Evolutionary conservation across 2,797 vertebrate genomes (phyloP), one percentile per base, ranked within the genome.

Genomic region (Valencia hispanica): DNA sequence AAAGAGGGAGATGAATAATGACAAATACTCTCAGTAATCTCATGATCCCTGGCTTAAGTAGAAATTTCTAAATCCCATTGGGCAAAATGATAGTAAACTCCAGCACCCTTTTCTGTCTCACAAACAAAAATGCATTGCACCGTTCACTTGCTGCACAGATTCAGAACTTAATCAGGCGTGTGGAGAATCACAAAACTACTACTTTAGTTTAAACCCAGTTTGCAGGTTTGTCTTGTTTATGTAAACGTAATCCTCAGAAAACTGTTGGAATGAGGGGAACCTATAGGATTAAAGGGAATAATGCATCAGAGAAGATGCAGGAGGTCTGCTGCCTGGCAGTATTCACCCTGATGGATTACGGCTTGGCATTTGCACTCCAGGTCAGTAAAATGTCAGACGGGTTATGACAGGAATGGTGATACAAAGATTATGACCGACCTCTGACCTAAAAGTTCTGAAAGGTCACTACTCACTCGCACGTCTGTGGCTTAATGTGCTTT

Each of bases 321-420:
- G 22, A 36, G 70, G 84, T 75, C 70, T 0, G 34, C 14, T 48
- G 84, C 77, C 81, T 79, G 81, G 86, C 81, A 78, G 50, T 17
- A 7, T 78, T 86, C 85, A 57, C 72, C 80, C 79, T 75, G 63
- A 78, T 86, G 90, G 92, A 94, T 94, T 91, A 93, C 77, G 74
- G 85, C 88, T 84, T 95, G 95, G 94, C 94, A 96, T 96, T 95
- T 96, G 92, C 90, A 93, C 90, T 91, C 85, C 74, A 80, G 91
- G 89, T 82, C 86, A 70, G 82, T 59, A 79, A 95, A 96, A 95
- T 96, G 94, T 94, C 95, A 95, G 84, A 74, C 72, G 80, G 91
- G 93, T 93, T 93, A 93, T 90, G 93, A 90, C 88, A 90, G 87
- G 93, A 95, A 95, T 95, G 91, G 91, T 91, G 94, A 94, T 93